A percentile compares a stretch with the other conserved stretches of the same genome.
Conservation (phyloP, 2,797 vertebrate species). For the Mus caroli region DNA sequence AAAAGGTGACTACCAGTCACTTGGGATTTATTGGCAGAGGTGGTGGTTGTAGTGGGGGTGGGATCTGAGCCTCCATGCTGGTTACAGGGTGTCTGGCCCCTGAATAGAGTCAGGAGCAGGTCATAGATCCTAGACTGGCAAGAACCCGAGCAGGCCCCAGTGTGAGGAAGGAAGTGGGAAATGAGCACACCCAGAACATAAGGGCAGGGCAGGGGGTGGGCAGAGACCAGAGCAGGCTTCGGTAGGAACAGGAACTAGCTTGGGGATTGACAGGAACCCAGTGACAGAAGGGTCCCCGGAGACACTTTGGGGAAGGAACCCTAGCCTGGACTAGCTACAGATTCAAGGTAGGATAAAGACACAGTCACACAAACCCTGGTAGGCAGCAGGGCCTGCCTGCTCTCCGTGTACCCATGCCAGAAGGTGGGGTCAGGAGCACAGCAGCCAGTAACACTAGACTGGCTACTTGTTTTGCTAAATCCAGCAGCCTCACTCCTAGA, state of each 20-base stretch:
- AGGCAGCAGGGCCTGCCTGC: constrained; percentile 28
- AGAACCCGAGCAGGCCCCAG: constrained; percentile 78
- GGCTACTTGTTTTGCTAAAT: constrained; percentile 17
- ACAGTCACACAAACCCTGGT: constrained; percentile 37
- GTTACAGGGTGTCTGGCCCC: constrained; percentile 61
- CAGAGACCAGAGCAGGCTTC: constrained; percentile 72
- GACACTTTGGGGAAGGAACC: constrained; percentile 36
- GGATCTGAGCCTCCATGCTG: constrained; percentile 41
- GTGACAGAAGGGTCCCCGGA: constrained; percentile 40
- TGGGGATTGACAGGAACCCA: constrained; percentile 62
- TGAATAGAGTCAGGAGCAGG: constrained; percentile 71
- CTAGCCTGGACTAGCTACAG: constrained; percentile 12
- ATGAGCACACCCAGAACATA: constrained; percentile 82
- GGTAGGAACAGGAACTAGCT: constrained; percentile 82
- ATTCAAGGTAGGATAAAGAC: constrained; percentile 25
- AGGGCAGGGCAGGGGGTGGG: constrained; percentile 76
- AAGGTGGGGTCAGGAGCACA: constrained; percentile 44
- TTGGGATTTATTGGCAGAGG: constrained; percentile 7
- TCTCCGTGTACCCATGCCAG: neutral
- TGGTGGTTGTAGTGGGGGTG: neutral
- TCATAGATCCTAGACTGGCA: constrained; percentile 70
- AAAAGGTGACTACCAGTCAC: constrained; percentile 51
- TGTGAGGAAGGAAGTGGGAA: constrained; percentile 84
- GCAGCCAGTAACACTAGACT: neutral
- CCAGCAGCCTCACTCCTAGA: constrained; percentile 31